Percentiles rank a stretch among this genome's conserved stretches.
Evolutionary conservation across 2,888 invertebrate species (phyloP).

Genomic region (Diaperis boleti): DNA sequence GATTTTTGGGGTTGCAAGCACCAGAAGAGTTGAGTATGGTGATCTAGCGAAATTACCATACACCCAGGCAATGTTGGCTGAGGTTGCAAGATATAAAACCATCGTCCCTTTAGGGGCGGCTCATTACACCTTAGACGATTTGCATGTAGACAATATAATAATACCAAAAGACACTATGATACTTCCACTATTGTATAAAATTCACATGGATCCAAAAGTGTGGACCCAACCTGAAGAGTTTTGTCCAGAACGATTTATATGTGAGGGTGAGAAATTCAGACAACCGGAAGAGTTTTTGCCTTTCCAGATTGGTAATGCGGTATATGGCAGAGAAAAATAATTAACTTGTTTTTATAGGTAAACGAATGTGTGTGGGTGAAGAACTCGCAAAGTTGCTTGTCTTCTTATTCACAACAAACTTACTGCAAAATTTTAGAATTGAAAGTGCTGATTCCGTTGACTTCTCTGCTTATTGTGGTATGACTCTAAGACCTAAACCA

Average conservation of each 20-base stretch:
- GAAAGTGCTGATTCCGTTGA: neutral
- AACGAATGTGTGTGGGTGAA: constrained; percentile 3
- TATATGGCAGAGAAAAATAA: neutral
- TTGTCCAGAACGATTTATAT: neutral
- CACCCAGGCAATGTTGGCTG: neutral
- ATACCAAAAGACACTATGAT: neutral
- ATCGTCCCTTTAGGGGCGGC: neutral
- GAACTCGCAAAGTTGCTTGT: neutral
- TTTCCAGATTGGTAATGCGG: neutral
- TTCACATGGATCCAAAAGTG: neutral
- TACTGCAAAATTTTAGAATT: neutral
- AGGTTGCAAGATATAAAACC: neutral
- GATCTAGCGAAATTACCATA: neutral
- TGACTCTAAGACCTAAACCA: neutral
- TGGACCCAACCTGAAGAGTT: neutral
- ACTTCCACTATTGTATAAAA: neutral
- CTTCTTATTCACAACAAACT: neutral
- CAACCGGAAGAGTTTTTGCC: neutral
- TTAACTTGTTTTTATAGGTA: neutral
- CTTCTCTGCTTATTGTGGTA: neutral
- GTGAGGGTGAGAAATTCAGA: neutral
- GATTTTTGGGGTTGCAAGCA: neutral
- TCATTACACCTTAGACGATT: neutral
- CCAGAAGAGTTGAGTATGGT: neutral
- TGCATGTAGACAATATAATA: neutral